phyloP scores from a whole-genome alignment of 64 coral and sea anemone species.

The Montipora sp. region DNA sequence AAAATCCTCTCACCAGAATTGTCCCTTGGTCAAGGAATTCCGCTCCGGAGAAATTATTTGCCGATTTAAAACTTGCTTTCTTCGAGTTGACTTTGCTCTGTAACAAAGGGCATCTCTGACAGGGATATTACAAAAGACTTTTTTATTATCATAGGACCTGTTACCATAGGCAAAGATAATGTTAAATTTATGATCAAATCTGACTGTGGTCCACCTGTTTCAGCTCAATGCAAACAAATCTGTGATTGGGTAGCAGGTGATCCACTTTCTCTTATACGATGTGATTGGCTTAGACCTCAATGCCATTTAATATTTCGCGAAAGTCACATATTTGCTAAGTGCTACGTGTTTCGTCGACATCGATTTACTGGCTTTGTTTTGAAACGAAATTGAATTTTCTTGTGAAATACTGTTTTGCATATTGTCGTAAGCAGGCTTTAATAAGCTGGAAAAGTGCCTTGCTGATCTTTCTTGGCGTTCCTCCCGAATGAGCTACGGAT shows the following conservation, averaged over 20 bases:
- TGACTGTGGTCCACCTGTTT: slow-evolving; percentile 89
- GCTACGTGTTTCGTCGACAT: slow-evolving; percentile 36
- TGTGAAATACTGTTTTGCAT: not conserved
- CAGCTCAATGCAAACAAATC: slow-evolving; percentile 20
- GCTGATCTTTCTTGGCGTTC: not conserved
- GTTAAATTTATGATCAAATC: slow-evolving; percentile 90
- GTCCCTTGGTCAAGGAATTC: not conserved
- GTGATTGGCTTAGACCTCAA: slow-evolving; percentile 56
- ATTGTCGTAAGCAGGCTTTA: slow-evolving; percentile 10
- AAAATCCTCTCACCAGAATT: not conserved
- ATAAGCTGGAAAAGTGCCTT: not conserved
- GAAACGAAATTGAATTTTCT: not conserved
- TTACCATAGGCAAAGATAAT: slow-evolving; percentile 69
- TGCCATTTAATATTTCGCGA: slow-evolving; percentile 50
- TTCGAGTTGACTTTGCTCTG: slow-evolving; percentile 29
- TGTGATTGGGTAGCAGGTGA: slow-evolving; percentile 82
- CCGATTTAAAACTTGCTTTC: not conserved
- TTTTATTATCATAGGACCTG: slow-evolving; percentile 68
- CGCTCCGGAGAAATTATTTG: not conserved
- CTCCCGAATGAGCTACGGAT: slow-evolving; percentile 34
- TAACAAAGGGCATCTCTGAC: slow-evolving; percentile 64
- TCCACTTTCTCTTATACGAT: slow-evolving; percentile 59
- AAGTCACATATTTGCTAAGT: slow-evolving; percentile 18
- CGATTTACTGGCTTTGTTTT: not conserved
- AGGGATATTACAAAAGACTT: slow-evolving; percentile 86